Percentiles rank a stretch among this genome's conserved stretches.
Conservation (phyloP, 2,113 vertebrate species). For the Solea senegalensis region DNA sequence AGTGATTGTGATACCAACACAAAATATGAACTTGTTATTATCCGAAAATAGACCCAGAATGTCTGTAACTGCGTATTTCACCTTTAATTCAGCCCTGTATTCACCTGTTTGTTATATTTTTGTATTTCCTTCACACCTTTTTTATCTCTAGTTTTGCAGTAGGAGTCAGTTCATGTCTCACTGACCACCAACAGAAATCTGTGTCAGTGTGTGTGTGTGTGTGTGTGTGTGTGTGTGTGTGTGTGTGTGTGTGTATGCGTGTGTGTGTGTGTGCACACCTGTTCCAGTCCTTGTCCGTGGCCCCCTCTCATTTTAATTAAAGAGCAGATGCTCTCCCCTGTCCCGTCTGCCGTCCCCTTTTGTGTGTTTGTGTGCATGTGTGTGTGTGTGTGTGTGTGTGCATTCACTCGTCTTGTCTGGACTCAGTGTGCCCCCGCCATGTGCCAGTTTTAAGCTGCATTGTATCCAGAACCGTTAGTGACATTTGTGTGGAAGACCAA, state of each 20-base stretch:
- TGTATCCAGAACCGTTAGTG: conserved; percentile 47
- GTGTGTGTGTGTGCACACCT: conserved; percentile 18
- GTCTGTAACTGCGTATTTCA: too few relatives aligned
- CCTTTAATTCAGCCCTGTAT: background rate
- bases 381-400: conserved; percentile 11
- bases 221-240: conserved; percentile 9
- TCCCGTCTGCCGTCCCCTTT: conserved; percentile 61
- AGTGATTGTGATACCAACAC: too few relatives aligned
- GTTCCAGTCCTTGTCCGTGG: conserved; percentile 61
- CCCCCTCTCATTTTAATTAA: conserved; percentile 73
- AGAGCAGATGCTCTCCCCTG: conserved; percentile 69
- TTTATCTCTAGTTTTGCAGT: conserved; percentile 19
- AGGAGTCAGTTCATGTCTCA: conserved; percentile 15
- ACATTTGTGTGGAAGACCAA: conserved; percentile 35
- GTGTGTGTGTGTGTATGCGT: conserved; percentile 1
- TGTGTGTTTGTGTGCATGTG: conserved; percentile 32
- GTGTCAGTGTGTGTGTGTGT: conserved; percentile 3
- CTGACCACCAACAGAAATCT: conserved; percentile 25
- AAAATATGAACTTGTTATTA: too few relatives aligned
- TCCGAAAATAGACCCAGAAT: too few relatives aligned
- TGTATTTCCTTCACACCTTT: background rate
- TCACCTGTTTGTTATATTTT: background rate
- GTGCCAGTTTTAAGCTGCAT: conserved; percentile 60
- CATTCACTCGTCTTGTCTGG: conserved; percentile 30
- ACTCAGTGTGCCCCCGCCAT: conserved; percentile 61